Evolutionary conservation across 1,140 invertebrate genomes (phyloP).

Genomic region (Neodiprion fabricii): DNA sequence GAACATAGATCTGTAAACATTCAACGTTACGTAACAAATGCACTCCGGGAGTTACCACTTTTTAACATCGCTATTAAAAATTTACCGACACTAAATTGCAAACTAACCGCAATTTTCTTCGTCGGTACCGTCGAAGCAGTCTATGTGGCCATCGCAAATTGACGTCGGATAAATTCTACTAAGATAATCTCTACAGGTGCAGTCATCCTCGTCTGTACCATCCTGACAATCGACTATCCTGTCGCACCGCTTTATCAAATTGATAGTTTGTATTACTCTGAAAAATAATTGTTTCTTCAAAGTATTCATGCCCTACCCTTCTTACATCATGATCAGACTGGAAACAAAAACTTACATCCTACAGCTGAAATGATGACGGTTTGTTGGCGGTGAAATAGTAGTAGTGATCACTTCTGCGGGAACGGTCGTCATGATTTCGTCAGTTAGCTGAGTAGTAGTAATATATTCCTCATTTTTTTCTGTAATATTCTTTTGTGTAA

Average conservation of each 20-base stretch:
- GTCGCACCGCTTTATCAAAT: constrained; percentile 70
- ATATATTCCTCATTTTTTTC: too few relatives aligned
- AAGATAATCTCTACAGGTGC: constrained; percentile 76
- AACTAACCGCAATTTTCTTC: constrained; percentile 72
- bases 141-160: constrained; percentile 80
- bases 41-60: background rate
- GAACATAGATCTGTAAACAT: constrained; percentile 63
- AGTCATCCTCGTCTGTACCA: constrained; percentile 78
- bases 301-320: too few relatives aligned
- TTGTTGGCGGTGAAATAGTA: background rate
- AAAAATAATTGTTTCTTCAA: constrained; percentile 13
- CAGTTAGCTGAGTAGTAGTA: background rate
- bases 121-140: constrained; percentile 79
- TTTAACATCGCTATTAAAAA: background rate
- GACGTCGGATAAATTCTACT: constrained; percentile 57
- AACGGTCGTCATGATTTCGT: background rate
- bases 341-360: background rate
- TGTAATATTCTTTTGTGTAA: too few relatives aligned
- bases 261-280: constrained; percentile 71
- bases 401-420: background rate
- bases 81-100: background rate
- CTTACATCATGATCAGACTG: too few relatives aligned
- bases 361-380: background rate
- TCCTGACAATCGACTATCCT: constrained; percentile 79
- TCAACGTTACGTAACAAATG: background rate